These are phyloP conservation scores for Empidonax alnorum DNA, from an alignment of 2,113 vertebrate genomes.

Conservation along the genomic window DNA sequence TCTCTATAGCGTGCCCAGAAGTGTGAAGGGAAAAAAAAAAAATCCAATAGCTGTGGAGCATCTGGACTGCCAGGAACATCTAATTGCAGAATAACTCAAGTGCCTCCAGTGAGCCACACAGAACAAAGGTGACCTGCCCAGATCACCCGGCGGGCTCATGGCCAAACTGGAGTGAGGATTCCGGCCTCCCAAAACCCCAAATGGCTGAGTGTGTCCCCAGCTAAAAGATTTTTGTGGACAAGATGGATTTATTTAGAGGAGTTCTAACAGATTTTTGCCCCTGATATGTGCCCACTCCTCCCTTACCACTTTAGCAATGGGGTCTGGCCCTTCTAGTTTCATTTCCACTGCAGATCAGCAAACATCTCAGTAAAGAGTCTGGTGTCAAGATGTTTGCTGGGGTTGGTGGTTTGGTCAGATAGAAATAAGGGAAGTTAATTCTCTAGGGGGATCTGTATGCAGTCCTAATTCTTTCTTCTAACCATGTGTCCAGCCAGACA, in stretches of 20 bases:
- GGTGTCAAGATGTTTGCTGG: conserved; percentile 45
- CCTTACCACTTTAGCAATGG: neutral
- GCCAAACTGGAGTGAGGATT: neutral
- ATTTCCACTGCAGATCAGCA: neutral
- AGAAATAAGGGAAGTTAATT: conserved; percentile 30
- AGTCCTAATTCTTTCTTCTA: conserved; percentile 37
- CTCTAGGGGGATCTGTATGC: conserved; percentile 5
- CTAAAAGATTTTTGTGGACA: neutral
- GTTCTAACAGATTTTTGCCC: neutral
- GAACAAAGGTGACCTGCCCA: neutral
- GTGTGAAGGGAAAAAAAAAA: neutral
- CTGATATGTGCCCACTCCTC: neutral
- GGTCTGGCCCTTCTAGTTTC: neutral
- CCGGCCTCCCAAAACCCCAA: neutral
- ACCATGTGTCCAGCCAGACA: conserved; percentile 15
- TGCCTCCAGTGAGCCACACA: neutral
- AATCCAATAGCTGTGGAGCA: neutral
- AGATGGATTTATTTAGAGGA: neutral
- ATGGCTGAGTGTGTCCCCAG: neutral
- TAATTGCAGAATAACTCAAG: neutral
- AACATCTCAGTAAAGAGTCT: neutral
- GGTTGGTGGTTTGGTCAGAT: conserved; percentile 24
- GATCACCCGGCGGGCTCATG: neutral
- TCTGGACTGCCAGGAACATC: conserved; percentile 19
- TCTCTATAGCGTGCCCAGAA: neutral